Evolutionary conservation across 2,113 vertebrate species (phyloP), one percentile per base, ranked within the genome.

Genomic region (Hemiprocne comata): DNA sequence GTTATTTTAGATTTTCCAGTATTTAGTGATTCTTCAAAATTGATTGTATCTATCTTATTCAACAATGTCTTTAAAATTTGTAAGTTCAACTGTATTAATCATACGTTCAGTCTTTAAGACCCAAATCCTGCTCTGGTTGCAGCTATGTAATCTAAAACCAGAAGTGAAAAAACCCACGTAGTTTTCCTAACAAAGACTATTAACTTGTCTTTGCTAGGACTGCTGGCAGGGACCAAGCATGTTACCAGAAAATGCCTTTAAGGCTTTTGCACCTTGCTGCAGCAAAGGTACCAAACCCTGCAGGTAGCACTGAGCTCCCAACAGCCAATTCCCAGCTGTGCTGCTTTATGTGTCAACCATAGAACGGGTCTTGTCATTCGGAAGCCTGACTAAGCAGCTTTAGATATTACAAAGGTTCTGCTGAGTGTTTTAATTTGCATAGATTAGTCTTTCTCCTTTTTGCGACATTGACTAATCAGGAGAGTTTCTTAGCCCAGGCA

Each of bases 381-480:
- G 71, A 79, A 96, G 80, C 88, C 95, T 90, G 92, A 97, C 58
- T 95, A 95, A 98, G 93, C 87, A 95, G 84, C 94, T 96, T 91
- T 69, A 91, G 76, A 75, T 97, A 87, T 94, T 96, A 93, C 58
- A 96, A 89, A 95, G 67, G 57, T 82, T 97, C 62, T 29, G 10
- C 38, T 86, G 51, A 77, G 29, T 93, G 79, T 76, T 97, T 97
- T 97, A 94, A 96, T 97, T 97, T 96, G 83, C 92, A 93, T 93
- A 90, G 81, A 94, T 96, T 97, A 92, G 81, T 78, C 57, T 92
- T 85, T 73, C 76, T 81, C 10, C 31, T 55, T 46, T 77, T 92
- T 94, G 75, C 94, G 91, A 29, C 55, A 29, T 65, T 90, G 81
- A 87, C 78, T 97, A 96, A 97, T 94, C 82, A 93, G 85, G 23